These are phyloP conservation scores for Periphyllus acericola DNA, from an alignment of 2,888 invertebrate species.

Conservation along the genomic window DNA sequence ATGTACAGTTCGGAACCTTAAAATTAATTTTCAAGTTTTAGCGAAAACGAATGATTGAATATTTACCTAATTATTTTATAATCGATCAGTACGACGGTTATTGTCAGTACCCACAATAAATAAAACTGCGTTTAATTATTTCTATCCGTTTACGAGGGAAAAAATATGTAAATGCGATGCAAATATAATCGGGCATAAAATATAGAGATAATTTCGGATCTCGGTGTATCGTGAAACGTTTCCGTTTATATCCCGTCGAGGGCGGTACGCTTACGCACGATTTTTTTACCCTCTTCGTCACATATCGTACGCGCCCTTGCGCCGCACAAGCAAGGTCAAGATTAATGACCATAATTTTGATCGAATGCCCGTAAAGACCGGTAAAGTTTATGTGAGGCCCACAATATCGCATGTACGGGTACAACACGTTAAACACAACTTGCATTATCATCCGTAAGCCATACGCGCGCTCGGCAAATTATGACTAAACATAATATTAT, in stretches of 20 bases:
- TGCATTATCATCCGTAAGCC: background rate
- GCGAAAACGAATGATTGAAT: too few species aligned
- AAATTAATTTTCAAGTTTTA: too few species aligned
- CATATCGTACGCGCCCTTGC: background rate
- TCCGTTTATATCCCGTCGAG: too few species aligned
- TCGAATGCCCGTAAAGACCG: constrained; percentile 1
- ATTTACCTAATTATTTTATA: too few species aligned
- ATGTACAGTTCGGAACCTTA: too few species aligned
- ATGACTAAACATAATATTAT: too few species aligned
- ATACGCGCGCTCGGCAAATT: too few species aligned
- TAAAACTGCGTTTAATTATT: background rate
- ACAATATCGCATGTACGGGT: background rate
- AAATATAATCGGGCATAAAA: background rate
- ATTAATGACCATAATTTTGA: background rate
- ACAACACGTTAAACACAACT: constrained; percentile 23
- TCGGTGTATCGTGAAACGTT: too few species aligned
- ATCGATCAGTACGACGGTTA: too few species aligned
- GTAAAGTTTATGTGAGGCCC: background rate
- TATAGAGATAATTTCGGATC: too few species aligned
- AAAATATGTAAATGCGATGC: background rate
- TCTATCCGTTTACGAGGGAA: background rate
- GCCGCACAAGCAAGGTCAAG: background rate
- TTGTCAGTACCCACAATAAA: background rate
- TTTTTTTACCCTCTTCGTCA: background rate
- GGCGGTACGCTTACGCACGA: too few species aligned